Evolutionary conservation across 2,797 vertebrate species (phyloP).

Genomic region (Syncerus caffer): DNA sequence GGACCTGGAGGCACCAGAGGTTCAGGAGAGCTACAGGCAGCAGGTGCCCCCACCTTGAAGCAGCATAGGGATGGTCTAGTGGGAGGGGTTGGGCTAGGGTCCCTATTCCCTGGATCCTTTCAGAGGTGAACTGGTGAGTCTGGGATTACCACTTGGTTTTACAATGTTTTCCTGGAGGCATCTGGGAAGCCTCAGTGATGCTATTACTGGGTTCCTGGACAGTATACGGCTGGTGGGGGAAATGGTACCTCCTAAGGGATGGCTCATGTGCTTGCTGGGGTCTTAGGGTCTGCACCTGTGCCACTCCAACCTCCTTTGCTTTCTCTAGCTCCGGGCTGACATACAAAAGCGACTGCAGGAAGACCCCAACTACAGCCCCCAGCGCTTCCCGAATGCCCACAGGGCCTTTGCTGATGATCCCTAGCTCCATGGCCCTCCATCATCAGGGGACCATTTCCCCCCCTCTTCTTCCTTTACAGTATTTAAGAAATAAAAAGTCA

Average conservation of each 20-base stretch:
- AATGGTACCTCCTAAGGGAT: slow-evolving; percentile 20
- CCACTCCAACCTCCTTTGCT: neutral
- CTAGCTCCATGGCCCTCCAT: slow-evolving; percentile 74
- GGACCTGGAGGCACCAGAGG: slow-evolving; percentile 88
- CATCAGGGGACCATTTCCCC: slow-evolving; percentile 29
- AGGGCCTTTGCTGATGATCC: slow-evolving; percentile 90
- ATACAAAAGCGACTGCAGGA: slow-evolving; percentile 91
- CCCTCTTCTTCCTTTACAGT: slow-evolving; percentile 69
- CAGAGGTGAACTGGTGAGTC: slow-evolving; percentile 2
- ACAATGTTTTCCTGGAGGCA: neutral
- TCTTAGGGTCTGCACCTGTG: neutral
- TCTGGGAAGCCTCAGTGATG: slow-evolving; percentile 45
- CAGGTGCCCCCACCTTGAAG: slow-evolving; percentile 81
- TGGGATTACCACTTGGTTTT: neutral
- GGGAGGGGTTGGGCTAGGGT: slow-evolving; percentile 53
- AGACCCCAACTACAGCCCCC: slow-evolving; percentile 90
- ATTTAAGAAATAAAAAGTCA: slow-evolving; percentile 80
- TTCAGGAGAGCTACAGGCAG: slow-evolving; percentile 91
- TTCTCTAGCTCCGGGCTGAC: slow-evolving; percentile 89
- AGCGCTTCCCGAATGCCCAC: slow-evolving; percentile 92
- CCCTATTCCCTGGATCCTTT: neutral
- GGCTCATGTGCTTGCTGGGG: neutral
- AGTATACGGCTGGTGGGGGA: slow-evolving; percentile 41
- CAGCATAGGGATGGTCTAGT: slow-evolving; percentile 62
- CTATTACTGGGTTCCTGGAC: neutral